phyloP scores from a whole-genome alignment of 2,113 vertebrate species.

The Orthonyx spaldingii region DNA sequence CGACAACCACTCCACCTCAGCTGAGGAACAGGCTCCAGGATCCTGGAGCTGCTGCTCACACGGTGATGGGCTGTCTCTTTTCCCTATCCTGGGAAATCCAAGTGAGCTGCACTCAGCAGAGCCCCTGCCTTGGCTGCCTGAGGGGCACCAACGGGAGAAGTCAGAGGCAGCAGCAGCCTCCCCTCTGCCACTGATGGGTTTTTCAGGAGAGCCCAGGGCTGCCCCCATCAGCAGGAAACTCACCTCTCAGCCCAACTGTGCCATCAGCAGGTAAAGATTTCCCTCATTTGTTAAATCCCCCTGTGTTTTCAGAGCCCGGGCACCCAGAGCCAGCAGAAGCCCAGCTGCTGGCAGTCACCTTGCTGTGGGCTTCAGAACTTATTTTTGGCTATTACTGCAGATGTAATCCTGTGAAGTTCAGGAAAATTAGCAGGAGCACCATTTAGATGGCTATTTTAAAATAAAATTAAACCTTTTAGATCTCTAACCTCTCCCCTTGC shows the following conservation, averaged over 20 bases:
- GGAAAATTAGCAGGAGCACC: not conserved
- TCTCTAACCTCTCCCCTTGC: not conserved
- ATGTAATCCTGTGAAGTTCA: not conserved
- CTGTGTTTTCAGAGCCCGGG: not conserved
- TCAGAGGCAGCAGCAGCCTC: not conserved
- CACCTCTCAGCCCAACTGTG: not conserved
- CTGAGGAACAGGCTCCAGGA: not conserved
- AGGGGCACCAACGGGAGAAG: accelerated
- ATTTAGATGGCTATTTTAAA: not conserved
- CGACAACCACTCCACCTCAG: accelerated
- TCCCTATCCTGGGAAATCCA: accelerated
- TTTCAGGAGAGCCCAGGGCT: not conserved
- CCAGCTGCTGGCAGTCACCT: not conserved
- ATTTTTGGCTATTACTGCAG: constrained; percentile 20
- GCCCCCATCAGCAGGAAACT: accelerated
- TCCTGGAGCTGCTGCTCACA: not conserved
- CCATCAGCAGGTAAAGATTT: not conserved
- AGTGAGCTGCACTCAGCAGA: not conserved
- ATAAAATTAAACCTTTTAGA: not conserved
- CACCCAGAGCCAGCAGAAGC: not conserved
- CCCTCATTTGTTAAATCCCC: not conserved
- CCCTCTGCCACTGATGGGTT: accelerated
- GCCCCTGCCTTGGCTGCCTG: not conserved
- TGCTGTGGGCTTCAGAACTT: not conserved
- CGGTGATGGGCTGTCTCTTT: accelerated